phyloP scores from a whole-genome alignment of 1,140 invertebrate species.

The Ceratosolen solmsi region DNA sequence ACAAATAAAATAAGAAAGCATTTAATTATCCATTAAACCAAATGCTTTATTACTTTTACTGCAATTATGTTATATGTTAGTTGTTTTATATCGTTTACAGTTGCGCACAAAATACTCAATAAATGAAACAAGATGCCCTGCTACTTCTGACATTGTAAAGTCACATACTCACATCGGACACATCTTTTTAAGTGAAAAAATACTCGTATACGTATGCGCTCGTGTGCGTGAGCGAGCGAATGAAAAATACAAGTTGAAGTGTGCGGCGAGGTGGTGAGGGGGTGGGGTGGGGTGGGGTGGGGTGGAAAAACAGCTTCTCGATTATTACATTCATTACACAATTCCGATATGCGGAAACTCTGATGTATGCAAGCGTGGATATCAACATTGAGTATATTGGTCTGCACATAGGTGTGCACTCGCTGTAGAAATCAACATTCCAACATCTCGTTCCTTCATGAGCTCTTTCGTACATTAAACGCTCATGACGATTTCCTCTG shows the following conservation, averaged over 20 bases:
- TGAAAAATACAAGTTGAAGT: not conserved
- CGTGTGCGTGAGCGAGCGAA: too few relatives aligned
- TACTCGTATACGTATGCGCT: too few relatives aligned
- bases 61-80: not conserved
- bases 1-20: too few relatives aligned
- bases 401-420: not conserved
- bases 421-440: constrained; percentile 14
- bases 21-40: too few relatives aligned
- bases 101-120: not conserved
- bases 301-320: not conserved
- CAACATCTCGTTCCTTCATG: not conserved
- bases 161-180: not conserved
- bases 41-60: not conserved
- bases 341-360: constrained; percentile 29
- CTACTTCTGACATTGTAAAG: not conserved
- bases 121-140: not conserved
- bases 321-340: constrained; percentile 17
- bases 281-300: not conserved
- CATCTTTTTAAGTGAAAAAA: not conserved
- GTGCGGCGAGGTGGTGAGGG: not conserved
- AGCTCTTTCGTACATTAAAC: not conserved
- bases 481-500: not conserved
- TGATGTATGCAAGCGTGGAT: not conserved
- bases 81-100: not conserved
- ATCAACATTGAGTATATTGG: not conserved